Conservation (phyloP, 92 coral and sea anemone genomes). For the Epizoanthus scotinus region DNA sequence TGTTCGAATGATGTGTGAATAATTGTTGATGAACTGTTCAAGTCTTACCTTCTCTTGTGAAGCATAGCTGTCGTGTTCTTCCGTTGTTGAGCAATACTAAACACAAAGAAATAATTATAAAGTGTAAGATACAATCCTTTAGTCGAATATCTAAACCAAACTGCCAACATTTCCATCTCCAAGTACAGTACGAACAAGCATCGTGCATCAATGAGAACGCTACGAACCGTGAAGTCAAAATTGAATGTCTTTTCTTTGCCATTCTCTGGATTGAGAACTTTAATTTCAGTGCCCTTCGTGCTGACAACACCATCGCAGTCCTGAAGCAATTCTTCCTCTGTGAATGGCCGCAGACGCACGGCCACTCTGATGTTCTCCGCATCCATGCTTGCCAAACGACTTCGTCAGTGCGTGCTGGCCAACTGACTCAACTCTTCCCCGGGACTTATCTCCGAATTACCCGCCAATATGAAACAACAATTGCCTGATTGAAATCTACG, state of each 20-base stretch:
- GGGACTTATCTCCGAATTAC: constrained; percentile 9
- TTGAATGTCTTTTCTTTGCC: constrained; percentile 78
- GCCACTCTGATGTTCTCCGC: constrained; percentile 75
- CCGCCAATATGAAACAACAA: constrained; percentile 15
- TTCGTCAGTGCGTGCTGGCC: not conserved
- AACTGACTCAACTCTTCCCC: constrained; percentile 25
- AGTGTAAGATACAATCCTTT: constrained; percentile 21
- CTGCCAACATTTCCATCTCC: constrained; percentile 32
- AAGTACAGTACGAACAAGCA: constrained; percentile 29
- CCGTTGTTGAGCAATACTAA: constrained; percentile 51
- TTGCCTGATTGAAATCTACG: not conserved
- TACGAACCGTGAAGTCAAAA: constrained; percentile 87
- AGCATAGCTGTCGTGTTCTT: constrained; percentile 29
- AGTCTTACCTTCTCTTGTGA: constrained; percentile 47
- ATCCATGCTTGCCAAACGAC: constrained; percentile 22
- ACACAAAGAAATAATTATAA: constrained; percentile 33
- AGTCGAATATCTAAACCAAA: constrained; percentile 10
- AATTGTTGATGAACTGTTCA: constrained; percentile 21
- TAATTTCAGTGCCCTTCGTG: constrained; percentile 69
- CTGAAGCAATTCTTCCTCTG: constrained; percentile 70
- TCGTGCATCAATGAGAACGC: not conserved
- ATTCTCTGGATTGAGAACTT: constrained; percentile 77
- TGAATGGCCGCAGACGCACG: constrained; percentile 80
- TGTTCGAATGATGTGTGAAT: not conserved
- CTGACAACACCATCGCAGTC: constrained; percentile 69